Evolutionary conservation across 2,113 vertebrate genomes (phyloP).

Genomic region (Eira barbara): DNA sequence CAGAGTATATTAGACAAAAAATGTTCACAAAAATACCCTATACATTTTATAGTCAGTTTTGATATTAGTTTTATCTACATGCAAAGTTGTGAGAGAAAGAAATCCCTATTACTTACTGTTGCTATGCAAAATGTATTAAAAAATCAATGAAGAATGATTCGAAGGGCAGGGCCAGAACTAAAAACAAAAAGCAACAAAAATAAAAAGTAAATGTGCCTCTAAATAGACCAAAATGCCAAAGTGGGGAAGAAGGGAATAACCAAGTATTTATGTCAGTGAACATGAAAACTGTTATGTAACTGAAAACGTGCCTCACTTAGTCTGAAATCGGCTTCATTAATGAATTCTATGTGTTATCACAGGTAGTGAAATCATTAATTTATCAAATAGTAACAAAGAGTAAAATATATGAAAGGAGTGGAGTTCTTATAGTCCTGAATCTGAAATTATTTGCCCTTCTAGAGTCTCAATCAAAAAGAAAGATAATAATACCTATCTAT

Average conservation of each 20-base stretch:
- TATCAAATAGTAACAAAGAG: background rate
- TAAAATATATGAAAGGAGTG: background rate
- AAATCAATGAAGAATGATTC: slow-evolving; percentile 86
- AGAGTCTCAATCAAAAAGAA: background rate
- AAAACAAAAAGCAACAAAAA: slow-evolving; percentile 77
- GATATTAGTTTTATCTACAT: slow-evolving; percentile 56
- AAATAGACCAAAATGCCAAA: background rate
- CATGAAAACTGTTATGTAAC: background rate
- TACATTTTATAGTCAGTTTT: slow-evolving; percentile 29
- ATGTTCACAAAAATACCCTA: slow-evolving; percentile 33
- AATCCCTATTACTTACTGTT: slow-evolving; percentile 86
- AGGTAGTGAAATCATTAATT: background rate
- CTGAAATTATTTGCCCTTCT: background rate
- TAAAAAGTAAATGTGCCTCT: slow-evolving; percentile 32
- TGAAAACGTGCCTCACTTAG: background rate
- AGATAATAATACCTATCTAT: background rate
- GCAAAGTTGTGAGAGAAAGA: slow-evolving; percentile 51
- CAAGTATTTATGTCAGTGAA: background rate
- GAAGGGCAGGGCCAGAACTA: slow-evolving; percentile 84
- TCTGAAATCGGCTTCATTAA: background rate
- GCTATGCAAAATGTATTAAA: slow-evolving; percentile 78
- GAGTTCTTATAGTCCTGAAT: background rate
- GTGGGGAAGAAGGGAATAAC: no score
- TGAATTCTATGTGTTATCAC: background rate
- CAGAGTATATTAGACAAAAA: background rate